A percentile compares a stretch with the other conserved stretches of the same genome.
Evolutionary conservation across 2,113 vertebrate genomes (phyloP).

Genomic region (Channa argus): DNA sequence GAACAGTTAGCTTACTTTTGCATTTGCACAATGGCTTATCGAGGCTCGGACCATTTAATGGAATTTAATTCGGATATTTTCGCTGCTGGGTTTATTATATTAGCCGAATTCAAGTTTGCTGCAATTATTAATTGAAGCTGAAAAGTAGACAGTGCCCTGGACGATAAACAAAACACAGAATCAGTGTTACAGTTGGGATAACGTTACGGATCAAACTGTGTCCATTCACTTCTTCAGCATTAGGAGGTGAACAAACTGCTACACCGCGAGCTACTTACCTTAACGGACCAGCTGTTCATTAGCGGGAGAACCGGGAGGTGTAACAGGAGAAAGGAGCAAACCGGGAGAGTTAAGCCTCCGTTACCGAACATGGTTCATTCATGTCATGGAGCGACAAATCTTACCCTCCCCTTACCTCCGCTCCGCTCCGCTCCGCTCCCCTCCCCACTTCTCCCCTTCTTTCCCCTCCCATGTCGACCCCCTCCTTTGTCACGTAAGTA

Average conservation of each 20-base stretch:
- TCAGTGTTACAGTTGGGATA: no score
- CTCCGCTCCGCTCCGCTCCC: constrained; percentile 37
- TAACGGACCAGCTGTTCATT: constrained; percentile 42
- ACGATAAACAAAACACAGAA: no score
- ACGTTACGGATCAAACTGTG: neutral
- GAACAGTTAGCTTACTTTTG: no score
- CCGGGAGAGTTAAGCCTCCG: constrained; percentile 67
- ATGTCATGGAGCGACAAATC: constrained; percentile 57
- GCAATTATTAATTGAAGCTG: no score
- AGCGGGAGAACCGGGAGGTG: constrained; percentile 53
- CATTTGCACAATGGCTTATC: no score
- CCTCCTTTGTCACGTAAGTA: constrained; percentile 23
- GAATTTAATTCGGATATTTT: no score
- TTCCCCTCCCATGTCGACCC: constrained; percentile 41
- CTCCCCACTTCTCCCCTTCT: constrained; percentile 31
- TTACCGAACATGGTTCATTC: constrained; percentile 78
- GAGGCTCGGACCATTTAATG: no score
- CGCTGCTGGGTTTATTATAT: no score
- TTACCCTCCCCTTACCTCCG: constrained; percentile 48
- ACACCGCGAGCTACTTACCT: constrained; percentile 61
- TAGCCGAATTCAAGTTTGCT: no score
- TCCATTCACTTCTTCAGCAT: neutral
- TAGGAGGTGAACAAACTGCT: neutral
- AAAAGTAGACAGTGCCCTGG: no score
- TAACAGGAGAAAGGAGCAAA: constrained; percentile 63